Evolutionary conservation across 2,888 invertebrate species (phyloP).

Genomic region (Brachynemurus nebulosus): DNA sequence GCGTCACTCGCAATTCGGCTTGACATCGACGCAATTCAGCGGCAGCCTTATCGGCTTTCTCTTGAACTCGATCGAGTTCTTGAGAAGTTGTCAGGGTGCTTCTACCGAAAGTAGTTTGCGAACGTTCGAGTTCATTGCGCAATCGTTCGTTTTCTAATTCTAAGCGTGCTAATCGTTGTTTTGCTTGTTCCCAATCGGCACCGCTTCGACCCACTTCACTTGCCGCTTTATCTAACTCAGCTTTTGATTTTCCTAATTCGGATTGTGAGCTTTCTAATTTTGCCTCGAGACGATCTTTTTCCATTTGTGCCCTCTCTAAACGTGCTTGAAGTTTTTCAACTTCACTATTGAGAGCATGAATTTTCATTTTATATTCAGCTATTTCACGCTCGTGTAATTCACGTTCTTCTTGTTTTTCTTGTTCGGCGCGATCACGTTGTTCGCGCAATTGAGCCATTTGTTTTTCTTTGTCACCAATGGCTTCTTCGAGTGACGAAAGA

Average conservation of each 20-base stretch:
- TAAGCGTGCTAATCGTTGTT: slow-evolving; percentile 67
- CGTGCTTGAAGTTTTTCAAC: slow-evolving; percentile 78
- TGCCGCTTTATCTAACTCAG: slow-evolving; percentile 82
- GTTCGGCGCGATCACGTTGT: slow-evolving; percentile 88
- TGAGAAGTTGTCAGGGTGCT: slow-evolving; percentile 69
- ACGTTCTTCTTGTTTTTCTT: slow-evolving; percentile 90
- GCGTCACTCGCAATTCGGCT: slow-evolving; percentile 81
- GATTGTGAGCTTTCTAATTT: slow-evolving; percentile 87
- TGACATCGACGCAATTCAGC: slow-evolving; percentile 76
- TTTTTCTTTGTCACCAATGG: slow-evolving; percentile 91
- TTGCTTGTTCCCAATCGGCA: slow-evolving; percentile 77
- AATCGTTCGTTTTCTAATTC: slow-evolving; percentile 85
- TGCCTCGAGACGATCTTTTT: slow-evolving; percentile 81
- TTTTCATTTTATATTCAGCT: slow-evolving; percentile 89
- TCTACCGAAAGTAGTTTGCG: slow-evolving; percentile 71
- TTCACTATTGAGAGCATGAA: slow-evolving; percentile 81
- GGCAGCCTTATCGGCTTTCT: slow-evolving; percentile 72
- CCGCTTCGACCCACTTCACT: slow-evolving; percentile 80
- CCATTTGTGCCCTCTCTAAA: slow-evolving; percentile 76
- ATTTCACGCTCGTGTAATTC: slow-evolving; percentile 86
- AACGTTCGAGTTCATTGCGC: slow-evolving; percentile 70
- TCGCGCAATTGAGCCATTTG: slow-evolving; percentile 90
- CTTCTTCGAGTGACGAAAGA: slow-evolving; percentile 84
- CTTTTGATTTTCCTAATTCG: slow-evolving; percentile 87
- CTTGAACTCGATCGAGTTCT: slow-evolving; percentile 69